Evolutionary conservation across 2,888 invertebrate species (phyloP), one percentile per base, ranked within the genome.

Genomic region (Caenorhabditis sp.): DNA sequence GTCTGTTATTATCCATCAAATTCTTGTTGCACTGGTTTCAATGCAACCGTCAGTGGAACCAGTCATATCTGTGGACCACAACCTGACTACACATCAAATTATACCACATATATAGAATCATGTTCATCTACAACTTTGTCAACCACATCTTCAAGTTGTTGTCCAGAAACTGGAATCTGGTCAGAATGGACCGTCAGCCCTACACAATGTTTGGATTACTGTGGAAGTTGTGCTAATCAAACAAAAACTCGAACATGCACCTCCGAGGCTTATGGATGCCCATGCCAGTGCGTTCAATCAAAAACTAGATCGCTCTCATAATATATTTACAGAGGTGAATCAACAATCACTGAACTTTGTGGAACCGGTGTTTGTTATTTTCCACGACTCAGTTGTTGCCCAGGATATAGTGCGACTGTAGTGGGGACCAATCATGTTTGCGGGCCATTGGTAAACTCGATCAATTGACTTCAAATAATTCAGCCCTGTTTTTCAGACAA

Each of bases 191-290:
- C 66, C 0, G 24, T 27, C 0, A 55, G 49, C 24, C 66, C 58
- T n/a, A 31, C 14, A 10, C 62, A 54, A 43, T 72, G 53, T 71
- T 53, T 55, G 61, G 78, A 81, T 59, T 80, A 78, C 17, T 82
- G 82, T 62, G 82, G 82, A 23, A 74, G 76, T 2, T 82, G 82
- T 36, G 82, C 76, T 27, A 65, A 64, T 31, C 64, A 72, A 43
- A 74, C 78, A 6, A 59, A 63, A 37, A 69, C 66, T 6, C 36
- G 82, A 19, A 77, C 59, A 2, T 82, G 82, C 37, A 58, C 72
- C 0, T 82, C 81, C 0, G 69, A 69, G 26, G 59, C 57, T 1
- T 60, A 74, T 62, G 82, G 81, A 49, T 82, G 82, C 58, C 73
- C 75, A 19, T 82, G 82, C 79, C 68, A 70, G 78, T 81, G 65